A percentile compares a stretch with the other conserved stretches of the same genome.
Evolutionary conservation across 2,888 invertebrate genomes (phyloP).

Genomic region (Desoria tigrina): DNA sequence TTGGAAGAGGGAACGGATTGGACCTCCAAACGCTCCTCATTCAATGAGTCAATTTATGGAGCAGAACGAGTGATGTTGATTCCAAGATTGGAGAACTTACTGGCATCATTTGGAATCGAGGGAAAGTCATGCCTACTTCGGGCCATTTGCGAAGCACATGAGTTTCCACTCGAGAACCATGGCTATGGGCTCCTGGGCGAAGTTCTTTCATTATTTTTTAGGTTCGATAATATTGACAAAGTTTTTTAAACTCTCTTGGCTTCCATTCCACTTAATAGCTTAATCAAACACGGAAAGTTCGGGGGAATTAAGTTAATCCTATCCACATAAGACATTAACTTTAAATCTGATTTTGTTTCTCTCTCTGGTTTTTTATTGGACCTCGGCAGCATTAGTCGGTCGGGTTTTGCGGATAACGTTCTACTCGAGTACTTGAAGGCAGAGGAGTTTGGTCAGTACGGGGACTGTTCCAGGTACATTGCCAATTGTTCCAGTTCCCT

Average conservation of each 20-base stretch:
- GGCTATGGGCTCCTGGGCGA: conserved; percentile 37
- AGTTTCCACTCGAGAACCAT: conserved; percentile 33
- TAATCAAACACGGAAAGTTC: conserved; percentile 11
- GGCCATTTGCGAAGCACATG: conserved; percentile 40
- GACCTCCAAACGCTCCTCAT: neutral
- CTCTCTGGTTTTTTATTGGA: neutral
- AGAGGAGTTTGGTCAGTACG: conserved; percentile 28
- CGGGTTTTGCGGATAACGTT: conserved; percentile 34
- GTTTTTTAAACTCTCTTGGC: conserved; percentile 3
- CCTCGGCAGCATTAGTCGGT: conserved; percentile 32
- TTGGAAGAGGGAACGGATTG: neutral
- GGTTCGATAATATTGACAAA: conserved; percentile 28
- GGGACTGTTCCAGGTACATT: conserved; percentile 30
- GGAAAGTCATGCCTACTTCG: conserved; percentile 40
- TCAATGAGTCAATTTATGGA: conserved; percentile 31
- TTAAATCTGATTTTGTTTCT: neutral
- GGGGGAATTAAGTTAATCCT: too few species aligned
- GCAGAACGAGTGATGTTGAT: conserved; percentile 36
- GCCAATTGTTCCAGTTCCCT: conserved; percentile 18
- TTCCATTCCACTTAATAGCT: conserved; percentile 7
- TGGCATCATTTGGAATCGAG: conserved; percentile 31
- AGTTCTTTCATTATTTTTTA: conserved; percentile 38
- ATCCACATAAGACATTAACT: neutral
- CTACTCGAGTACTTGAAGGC: conserved; percentile 32
- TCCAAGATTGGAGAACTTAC: conserved; percentile 37